Percentiles rank a stretch among this genome's conserved stretches.
phyloP scores from a whole-genome alignment of 2,888 invertebrate genomes.

The Vanessa cardui region DNA sequence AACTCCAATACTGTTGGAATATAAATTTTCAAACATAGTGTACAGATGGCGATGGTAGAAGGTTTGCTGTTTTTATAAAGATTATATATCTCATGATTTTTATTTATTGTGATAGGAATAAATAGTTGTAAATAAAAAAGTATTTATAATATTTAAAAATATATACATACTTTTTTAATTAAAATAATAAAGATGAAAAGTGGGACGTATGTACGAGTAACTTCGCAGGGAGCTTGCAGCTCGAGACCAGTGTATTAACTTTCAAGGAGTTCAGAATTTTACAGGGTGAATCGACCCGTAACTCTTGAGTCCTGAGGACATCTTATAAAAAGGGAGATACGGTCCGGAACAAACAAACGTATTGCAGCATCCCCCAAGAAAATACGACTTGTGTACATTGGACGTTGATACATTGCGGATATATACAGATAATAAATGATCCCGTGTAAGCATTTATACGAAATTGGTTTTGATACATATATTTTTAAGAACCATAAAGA shows the following conservation, averaged over 20 bases:
- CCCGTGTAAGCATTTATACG: constrained; percentile 20
- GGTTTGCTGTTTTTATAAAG: no score
- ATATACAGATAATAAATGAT: constrained; percentile 46
- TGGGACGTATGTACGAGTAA: not conserved
- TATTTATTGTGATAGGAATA: no score
- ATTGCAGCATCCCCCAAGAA: constrained; percentile 64
- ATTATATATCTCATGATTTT: no score
- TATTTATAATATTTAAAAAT: no score
- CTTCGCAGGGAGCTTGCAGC: not conserved
- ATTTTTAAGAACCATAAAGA: no score
- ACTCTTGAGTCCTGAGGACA: constrained; percentile 55
- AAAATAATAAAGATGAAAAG: not conserved
- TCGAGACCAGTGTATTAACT: constrained; percentile 45
- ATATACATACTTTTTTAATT: no score
- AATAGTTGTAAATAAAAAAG: no score
- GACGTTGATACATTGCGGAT: constrained; percentile 54
- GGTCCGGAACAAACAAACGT: constrained; percentile 70
- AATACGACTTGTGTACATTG: constrained; percentile 58
- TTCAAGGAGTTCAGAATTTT: constrained; percentile 54
- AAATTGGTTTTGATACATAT: not conserved
- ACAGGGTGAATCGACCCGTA: constrained; percentile 60
- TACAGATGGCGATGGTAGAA: no score
- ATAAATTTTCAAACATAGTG: no score
- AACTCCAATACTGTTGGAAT: no score
- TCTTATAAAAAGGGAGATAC: constrained; percentile 70